phyloP scores from a whole-genome alignment of 2,113 vertebrate species.

The Lophotis ruficrista region DNA sequence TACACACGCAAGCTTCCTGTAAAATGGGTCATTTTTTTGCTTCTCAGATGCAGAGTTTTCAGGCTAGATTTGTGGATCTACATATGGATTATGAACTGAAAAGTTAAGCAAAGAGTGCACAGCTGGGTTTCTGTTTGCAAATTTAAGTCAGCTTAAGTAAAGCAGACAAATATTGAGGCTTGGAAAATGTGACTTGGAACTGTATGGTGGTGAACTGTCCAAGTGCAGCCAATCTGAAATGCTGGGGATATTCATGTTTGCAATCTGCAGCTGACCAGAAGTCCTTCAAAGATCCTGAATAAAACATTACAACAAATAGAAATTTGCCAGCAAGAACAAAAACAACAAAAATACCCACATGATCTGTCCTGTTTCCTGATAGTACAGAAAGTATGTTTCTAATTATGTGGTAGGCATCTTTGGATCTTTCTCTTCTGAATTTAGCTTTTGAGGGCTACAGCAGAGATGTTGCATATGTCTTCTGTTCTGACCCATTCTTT shows the following conservation, averaged over 20 bases:
- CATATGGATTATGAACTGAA: background rate
- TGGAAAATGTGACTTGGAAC: background rate
- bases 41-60: background rate
- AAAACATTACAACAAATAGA: background rate
- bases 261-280: background rate
- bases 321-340: background rate
- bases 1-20: background rate
- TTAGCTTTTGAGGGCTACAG: background rate
- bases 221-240: background rate
- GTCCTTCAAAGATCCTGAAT: background rate
- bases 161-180: background rate
- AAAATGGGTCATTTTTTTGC: background rate
- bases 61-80: background rate
- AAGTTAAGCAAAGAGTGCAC: background rate
- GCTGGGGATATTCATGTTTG: background rate
- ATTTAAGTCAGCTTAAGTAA: background rate
- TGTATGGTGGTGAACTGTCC: background rate
- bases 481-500: slow-evolving; percentile 15
- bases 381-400: background rate
- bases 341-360: background rate
- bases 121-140: background rate
- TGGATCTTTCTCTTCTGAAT: background rate
- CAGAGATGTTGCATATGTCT: background rate
- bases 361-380: background rate
- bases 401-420: background rate